Conservation (phyloP, 2,113 vertebrate species). For the Pseudopodoces humilis region DNA sequence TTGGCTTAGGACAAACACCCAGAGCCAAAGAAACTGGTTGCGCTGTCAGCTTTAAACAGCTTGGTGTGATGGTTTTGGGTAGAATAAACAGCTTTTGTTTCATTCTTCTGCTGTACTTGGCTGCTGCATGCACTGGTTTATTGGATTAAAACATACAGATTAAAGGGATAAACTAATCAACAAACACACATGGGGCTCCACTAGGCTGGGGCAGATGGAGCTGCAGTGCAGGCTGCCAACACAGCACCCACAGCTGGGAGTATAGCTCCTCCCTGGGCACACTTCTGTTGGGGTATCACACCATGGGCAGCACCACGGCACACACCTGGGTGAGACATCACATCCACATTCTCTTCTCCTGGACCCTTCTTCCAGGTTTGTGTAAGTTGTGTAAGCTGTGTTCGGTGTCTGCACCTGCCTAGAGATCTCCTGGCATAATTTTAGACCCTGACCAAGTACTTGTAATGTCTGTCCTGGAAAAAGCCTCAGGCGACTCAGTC, state of each 20-base stretch:
- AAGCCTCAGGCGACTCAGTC: neutral
- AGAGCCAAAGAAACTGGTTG: neutral
- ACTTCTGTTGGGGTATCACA: fast-evolving
- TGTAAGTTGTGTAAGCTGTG: neutral
- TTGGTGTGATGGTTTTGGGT: neutral
- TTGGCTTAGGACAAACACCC: neutral
- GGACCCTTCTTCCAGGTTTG: neutral
- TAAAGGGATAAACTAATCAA: neutral
- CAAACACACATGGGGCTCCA: neutral
- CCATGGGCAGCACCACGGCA: neutral
- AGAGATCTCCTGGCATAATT: neutral
- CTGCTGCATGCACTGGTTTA: neutral
- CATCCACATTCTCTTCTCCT: fast-evolving
- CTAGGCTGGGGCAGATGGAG: neutral
- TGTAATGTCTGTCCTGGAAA: neutral
- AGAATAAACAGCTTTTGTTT: constrained; percentile 9
- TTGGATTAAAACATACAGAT: constrained; percentile 12
- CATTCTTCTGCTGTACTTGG: neutral
- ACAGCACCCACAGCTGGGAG: neutral
- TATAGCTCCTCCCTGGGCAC: fast-evolving
- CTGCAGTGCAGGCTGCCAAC: neutral
- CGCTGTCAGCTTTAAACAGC: neutral
- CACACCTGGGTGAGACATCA: neutral
- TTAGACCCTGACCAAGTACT: neutral
- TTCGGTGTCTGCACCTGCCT: neutral